phyloP scores from a whole-genome alignment of 2,888 invertebrate genomes.

The Amphipoea lucens region DNA sequence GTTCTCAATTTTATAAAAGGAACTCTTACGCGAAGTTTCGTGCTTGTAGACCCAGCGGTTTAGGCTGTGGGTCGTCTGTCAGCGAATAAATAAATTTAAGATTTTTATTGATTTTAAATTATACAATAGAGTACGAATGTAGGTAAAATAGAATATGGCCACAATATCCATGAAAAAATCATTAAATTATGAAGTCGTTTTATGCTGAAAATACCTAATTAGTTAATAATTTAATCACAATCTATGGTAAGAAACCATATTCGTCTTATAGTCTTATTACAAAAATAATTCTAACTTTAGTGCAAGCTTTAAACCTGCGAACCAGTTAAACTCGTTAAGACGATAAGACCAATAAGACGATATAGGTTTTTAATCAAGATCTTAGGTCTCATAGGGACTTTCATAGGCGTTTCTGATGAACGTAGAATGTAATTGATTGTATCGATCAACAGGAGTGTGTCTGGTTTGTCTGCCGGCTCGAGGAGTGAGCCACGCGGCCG shows the following conservation, averaged over 20 bases:
- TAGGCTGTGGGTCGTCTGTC: no score
- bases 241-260: neutral
- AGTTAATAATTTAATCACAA: neutral
- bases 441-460: slow-evolving; percentile 86
- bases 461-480: slow-evolving; percentile 96
- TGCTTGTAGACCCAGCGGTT: no score
- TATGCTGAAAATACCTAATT: neutral
- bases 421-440: neutral
- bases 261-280: no score
- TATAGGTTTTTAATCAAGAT: neutral
- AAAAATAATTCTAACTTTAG: neutral
- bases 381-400: neutral
- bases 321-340: neutral
- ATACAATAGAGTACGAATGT: neutral
- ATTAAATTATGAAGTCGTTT: neutral
- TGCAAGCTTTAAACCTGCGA: neutral
- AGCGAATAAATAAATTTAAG: no score
- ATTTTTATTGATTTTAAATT: neutral
- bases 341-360: no score
- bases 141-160: no score
- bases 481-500: slow-evolving; percentile 96
- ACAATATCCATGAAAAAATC: neutral
- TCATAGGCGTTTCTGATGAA: neutral
- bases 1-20: neutral
- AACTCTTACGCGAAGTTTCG: neutral